Evolutionary conservation across 2,888 invertebrate genomes (phyloP), one percentile per base, ranked within the genome.

Genomic region (Pandemis cinnamomeana): DNA sequence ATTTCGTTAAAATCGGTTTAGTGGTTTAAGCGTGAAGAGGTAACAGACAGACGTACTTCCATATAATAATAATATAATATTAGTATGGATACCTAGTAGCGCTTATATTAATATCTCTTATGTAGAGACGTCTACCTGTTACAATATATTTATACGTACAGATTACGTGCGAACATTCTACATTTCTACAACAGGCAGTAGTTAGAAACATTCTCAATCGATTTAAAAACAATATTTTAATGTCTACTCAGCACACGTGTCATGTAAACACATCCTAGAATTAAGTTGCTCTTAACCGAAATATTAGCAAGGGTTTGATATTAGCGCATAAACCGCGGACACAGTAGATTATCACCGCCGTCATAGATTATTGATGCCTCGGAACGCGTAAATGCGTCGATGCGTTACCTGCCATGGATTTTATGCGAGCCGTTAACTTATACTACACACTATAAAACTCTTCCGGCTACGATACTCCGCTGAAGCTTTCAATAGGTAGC

Each of bases 361-460:
- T 41, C 72, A 76, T 78, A 77, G 66, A 80, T 81, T 83, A 83
- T 81, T 80, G 80, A 82, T 80, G 77, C 77, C 77, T 75, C 77
- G 77, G 77, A 42, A 77, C 75, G 70, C 75, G 73, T 71, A 72
- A 84, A 81, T 77, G 77, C 78, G 78, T 72, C 78, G 77, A 79
- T 77, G 79, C 79, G 79, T 80, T 71, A 81, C 84, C 85, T 85
- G 82, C 80, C 83, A 81, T 82, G 84, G 82, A 86, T 88, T 90
- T 90, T 88, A 89, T 88, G 86, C 81, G 82, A 81, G 85, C 86
- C 88, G 82, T 90, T 87, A 89, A 89, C 85, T 89, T 89, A 89
- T 89, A 90, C 88, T 88, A 85, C 88, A 82, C 81, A 83, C 87
- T 85, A 88, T 89, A 90, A 89, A 90, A 87, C 81, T 84, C 85